Evolutionary conservation across 37 sponge, comb jelly and placozoan species (phyloP).

Genomic region (Dysidea cf. avara): DNA sequence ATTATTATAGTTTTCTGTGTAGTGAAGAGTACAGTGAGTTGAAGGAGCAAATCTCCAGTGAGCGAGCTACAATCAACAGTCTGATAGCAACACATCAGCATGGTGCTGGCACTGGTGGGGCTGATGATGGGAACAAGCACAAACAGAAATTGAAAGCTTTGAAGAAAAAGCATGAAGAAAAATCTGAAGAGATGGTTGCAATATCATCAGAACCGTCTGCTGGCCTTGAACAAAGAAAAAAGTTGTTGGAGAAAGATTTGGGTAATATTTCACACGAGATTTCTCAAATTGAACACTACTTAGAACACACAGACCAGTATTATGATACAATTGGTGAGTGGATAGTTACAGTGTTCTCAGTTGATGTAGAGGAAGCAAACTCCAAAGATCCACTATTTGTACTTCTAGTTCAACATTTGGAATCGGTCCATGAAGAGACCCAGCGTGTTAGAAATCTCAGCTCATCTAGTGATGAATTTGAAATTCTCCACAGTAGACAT

Average conservation of each 20-base stretch:
- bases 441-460: background rate
- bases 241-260: conserved; percentile 39
- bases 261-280: conserved; percentile 38
- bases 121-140: conserved; percentile 33
- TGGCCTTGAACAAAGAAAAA: conserved; percentile 25
- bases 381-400: conserved; percentile 57
- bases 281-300: conserved; percentile 70
- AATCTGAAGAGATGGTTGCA: conserved; percentile 10
- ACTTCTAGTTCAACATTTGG: conserved; percentile 48
- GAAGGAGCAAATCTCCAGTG: background rate
- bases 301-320: conserved; percentile 71
- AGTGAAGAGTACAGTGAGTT: conserved; percentile 54
- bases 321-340: conserved; percentile 66
- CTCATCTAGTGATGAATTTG: background rate
- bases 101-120: background rate
- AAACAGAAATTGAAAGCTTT: conserved; percentile 41
- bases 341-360: conserved; percentile 43
- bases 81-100: background rate
- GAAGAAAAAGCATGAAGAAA: conserved; percentile 37
- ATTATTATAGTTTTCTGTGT: conserved; percentile 51
- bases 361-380: conserved; percentile 32
- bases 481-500: background rate
- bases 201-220: conserved; percentile 26
- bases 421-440: background rate
- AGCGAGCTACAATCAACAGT: background rate